Conservation (phyloP, 2,888 invertebrate genomes). For the Alviniconcha strummeri region DNA sequence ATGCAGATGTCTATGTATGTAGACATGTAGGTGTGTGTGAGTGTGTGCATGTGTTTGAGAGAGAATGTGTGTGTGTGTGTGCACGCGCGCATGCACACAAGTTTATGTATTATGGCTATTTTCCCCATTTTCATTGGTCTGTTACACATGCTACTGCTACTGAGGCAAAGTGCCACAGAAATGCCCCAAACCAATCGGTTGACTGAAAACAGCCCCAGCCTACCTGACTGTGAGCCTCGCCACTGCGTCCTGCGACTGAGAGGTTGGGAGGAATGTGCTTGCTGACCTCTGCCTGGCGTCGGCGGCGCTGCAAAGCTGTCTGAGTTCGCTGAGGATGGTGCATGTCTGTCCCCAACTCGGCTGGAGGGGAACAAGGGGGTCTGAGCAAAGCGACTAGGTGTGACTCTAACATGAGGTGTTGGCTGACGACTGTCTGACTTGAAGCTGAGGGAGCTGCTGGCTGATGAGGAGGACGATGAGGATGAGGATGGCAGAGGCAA, state of each 20-base stretch:
- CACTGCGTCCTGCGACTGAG: background rate
- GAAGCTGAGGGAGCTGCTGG: background rate
- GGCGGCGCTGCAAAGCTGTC: conserved; percentile 13
- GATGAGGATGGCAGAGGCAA: background rate
- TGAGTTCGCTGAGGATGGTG: background rate
- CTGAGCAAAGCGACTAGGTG: conserved; percentile 19
- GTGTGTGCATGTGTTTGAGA: no score
- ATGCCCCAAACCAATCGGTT: no score
- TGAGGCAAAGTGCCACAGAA: no score
- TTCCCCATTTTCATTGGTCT: no score
- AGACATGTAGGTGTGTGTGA: no score
- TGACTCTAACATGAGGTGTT: background rate
- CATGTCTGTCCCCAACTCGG: background rate
- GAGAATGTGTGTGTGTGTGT: no score
- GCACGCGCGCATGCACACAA: no score
- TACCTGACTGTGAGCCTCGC: background rate
- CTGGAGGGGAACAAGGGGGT: background rate
- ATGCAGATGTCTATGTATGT: no score
- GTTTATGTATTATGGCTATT: no score
- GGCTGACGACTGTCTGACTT: background rate
- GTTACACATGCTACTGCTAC: no score
- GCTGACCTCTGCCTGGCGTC: conserved; percentile 2
- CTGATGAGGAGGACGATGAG: background rate
- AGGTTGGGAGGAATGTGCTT: background rate
- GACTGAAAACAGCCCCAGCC: background rate